A percentile compares a stretch with the other conserved stretches of the same genome.
phyloP scores from a whole-genome alignment of 2,113 vertebrate species.

The Parotia lawesii region DNA sequence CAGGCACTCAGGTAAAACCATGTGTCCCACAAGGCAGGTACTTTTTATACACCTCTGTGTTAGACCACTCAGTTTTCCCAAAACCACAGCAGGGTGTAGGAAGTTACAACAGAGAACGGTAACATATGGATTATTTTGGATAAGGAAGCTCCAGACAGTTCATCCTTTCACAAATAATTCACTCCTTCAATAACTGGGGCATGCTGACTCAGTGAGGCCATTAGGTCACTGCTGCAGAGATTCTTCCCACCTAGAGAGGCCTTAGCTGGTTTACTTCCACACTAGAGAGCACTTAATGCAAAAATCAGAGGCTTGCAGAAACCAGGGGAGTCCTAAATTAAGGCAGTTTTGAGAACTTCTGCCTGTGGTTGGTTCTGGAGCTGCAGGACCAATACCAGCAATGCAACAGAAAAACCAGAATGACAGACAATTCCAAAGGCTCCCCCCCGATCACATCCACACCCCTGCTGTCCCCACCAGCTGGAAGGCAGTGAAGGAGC shows the following conservation, averaged over 20 bases:
- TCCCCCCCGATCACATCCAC: accelerated
- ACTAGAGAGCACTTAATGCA: neutral
- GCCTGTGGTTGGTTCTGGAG: neutral
- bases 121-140: neutral
- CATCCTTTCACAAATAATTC: neutral
- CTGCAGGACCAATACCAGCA: neutral
- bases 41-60: neutral
- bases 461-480: neutral
- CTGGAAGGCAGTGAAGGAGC: neutral
- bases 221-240: neutral
- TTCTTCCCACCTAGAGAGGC: neutral
- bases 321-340: neutral
- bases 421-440: neutral
- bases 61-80: accelerated
- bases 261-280: neutral
- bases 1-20: neutral
- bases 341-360: neutral
- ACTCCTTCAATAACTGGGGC: neutral
- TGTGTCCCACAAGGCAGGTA: too few species aligned
- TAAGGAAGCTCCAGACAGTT: neutral
- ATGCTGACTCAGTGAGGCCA: neutral
- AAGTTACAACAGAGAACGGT: neutral
- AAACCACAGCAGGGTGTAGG: neutral
- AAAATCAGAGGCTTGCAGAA: neutral
- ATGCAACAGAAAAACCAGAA: neutral